These are phyloP conservation scores for Glaucidium brasilianum DNA, from an alignment of 2,113 vertebrate species.

Conservation along the genomic window DNA sequence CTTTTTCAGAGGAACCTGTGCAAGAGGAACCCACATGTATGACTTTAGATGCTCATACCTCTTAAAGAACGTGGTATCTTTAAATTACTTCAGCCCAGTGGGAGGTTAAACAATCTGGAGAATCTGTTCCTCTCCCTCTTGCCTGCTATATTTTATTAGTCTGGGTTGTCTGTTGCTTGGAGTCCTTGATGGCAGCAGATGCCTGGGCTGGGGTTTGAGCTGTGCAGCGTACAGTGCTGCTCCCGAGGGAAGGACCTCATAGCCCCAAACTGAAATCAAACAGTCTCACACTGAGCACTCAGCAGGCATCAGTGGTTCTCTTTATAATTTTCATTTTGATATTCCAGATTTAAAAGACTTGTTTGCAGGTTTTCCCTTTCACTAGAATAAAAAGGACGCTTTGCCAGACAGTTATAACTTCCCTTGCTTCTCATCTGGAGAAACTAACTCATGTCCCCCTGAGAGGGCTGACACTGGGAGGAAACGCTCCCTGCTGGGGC, in stretches of 20 bases:
- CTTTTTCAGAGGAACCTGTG: background rate
- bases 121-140: background rate
- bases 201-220: background rate
- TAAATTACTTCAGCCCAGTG: background rate
- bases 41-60: background rate
- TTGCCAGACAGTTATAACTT: background rate
- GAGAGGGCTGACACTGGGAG: background rate
- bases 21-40: background rate
- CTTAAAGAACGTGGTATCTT: fast-evolving
- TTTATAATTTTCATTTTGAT: background rate
- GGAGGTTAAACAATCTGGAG: background rate
- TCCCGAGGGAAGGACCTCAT: fast-evolving
- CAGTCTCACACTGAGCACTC: fast-evolving
- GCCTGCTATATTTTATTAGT: background rate
- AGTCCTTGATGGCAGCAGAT: background rate
- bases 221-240: background rate
- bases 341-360: background rate
- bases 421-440: background rate
- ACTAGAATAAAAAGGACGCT: background rate
- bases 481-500: background rate
- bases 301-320: background rate
- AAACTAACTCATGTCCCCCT: background rate
- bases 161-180: background rate
- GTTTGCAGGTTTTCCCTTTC: background rate
- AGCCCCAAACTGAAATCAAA: background rate